Evolutionary conservation across 1,140 invertebrate species (phyloP).

Genomic region (Platyscapa corneri): DNA sequence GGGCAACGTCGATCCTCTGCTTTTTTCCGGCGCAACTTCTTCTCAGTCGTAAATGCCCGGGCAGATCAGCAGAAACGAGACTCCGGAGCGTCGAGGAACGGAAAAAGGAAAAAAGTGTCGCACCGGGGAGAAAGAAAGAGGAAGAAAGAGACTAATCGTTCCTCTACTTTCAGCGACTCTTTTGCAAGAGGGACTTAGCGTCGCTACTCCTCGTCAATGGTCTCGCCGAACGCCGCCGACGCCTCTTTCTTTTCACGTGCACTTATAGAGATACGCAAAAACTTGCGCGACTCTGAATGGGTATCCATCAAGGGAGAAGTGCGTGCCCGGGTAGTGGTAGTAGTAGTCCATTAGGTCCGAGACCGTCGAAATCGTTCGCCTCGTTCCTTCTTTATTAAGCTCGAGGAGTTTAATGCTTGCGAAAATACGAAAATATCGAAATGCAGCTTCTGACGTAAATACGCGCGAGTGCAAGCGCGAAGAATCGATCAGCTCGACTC

Average conservation of each 20-base stretch:
- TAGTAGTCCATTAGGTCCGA: background rate
- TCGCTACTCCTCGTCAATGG: background rate
- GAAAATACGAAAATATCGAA: too few relatives aligned
- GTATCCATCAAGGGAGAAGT: slow-evolving; percentile 5
- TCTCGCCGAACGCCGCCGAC: background rate
- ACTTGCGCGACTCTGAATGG: background rate
- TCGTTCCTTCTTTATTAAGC: background rate
- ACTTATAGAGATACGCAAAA: slow-evolving; percentile 32
- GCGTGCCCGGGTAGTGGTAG: background rate
- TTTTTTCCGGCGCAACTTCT: slow-evolving; percentile 14
- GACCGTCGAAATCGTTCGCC: too few relatives aligned
- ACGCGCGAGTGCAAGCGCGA: too few relatives aligned
- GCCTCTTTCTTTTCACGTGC: slow-evolving; percentile 24
- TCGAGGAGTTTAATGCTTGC: background rate
- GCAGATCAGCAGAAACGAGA: background rate
- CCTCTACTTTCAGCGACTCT: slow-evolving; percentile 16
- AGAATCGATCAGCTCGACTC: too few relatives aligned
- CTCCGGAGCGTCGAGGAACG: background rate
- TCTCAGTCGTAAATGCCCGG: background rate
- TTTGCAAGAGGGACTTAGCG: background rate
- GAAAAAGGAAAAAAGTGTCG: background rate
- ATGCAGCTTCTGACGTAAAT: too few relatives aligned
- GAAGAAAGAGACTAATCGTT: slow-evolving; percentile 20
- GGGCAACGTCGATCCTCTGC: background rate
- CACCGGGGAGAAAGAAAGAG: background rate